Evolutionary conservation across 2,113 vertebrate genomes (phyloP).

Genomic region (Etia nguti): DNA sequence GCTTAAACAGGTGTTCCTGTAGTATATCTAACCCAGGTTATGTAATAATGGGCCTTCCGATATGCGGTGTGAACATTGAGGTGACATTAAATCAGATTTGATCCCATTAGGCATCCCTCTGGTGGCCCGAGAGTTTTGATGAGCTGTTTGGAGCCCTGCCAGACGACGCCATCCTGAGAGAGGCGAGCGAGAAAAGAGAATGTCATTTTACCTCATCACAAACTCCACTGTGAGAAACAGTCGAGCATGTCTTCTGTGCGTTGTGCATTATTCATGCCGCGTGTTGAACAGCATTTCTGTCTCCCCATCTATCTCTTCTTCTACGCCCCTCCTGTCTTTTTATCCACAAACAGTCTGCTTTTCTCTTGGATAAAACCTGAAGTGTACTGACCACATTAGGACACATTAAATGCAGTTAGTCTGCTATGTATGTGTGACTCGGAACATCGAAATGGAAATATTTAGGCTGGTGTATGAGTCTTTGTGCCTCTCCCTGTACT

Average conservation of each 20-base stretch:
- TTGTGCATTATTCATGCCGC: slow-evolving; percentile 48
- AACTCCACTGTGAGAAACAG: slow-evolving; percentile 36
- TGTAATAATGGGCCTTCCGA: background rate
- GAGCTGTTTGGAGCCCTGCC: slow-evolving; percentile 40
- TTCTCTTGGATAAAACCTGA: background rate
- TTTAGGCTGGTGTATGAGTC: background rate
- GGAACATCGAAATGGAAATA: background rate
- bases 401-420: background rate
- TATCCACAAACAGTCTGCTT: slow-evolving; percentile 3
- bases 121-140: slow-evolving; percentile 23
- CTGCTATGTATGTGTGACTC: background rate
- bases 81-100: slow-evolving; percentile 45
- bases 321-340: background rate
- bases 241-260: slow-evolving; percentile 5
- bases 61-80: slow-evolving; percentile 22
- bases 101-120: slow-evolving; percentile 22
- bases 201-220: slow-evolving; percentile 42
- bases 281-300: background rate
- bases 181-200: slow-evolving; percentile 10
- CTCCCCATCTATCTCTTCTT: background rate
- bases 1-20: slow-evolving; percentile 19
- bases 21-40: background rate
- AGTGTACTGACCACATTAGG: background rate
- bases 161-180: slow-evolving; percentile 24
- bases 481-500: background rate